A percentile compares a stretch with the other conserved stretches of the same genome.
phyloP scores from a whole-genome alignment of 2,888 invertebrate species.

The Ptilodon capucinus region DNA sequence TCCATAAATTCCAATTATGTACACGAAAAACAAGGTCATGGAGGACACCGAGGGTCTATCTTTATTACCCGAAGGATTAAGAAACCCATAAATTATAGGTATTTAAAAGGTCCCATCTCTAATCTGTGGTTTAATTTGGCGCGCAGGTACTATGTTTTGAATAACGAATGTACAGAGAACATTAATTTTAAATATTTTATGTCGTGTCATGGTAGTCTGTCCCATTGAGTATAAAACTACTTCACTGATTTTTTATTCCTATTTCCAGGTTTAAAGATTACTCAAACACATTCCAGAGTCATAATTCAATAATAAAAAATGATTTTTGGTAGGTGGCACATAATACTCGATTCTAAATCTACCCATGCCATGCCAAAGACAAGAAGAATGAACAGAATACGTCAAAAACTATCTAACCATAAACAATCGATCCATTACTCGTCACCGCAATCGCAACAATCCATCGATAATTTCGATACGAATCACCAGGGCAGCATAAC shows the following conservation, averaged over 20 bases:
- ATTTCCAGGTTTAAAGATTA: too few species aligned
- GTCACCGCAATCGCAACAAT: constrained; percentile 28
- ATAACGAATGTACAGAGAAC: constrained; percentile 6
- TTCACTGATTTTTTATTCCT: too few species aligned
- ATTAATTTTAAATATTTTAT: constrained; percentile 68
- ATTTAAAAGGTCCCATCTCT: constrained; percentile 49
- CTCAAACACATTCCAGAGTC: too few species aligned
- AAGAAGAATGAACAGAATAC: not conserved
- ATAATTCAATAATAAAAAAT: too few species aligned
- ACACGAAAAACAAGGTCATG: not conserved
- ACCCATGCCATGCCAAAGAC: not conserved
- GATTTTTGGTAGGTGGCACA: too few species aligned
- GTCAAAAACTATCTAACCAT: not conserved
- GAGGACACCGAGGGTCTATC: constrained; percentile 31
- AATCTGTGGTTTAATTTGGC: constrained; percentile 36
- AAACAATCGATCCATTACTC: constrained; percentile 3
- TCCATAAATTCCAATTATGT: not conserved
- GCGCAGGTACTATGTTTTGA: constrained; percentile 37
- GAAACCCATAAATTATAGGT: constrained; percentile 51
- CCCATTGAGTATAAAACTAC: too few species aligned
- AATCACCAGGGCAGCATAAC: constrained; percentile 55
- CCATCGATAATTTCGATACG: constrained; percentile 55
- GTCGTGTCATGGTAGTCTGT: constrained; percentile 47
- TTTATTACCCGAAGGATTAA: constrained; percentile 49
- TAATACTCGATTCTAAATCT: not conserved